phyloP scores from a whole-genome alignment of 2,888 invertebrate genomes.

The Matsumyia berberina region DNA sequence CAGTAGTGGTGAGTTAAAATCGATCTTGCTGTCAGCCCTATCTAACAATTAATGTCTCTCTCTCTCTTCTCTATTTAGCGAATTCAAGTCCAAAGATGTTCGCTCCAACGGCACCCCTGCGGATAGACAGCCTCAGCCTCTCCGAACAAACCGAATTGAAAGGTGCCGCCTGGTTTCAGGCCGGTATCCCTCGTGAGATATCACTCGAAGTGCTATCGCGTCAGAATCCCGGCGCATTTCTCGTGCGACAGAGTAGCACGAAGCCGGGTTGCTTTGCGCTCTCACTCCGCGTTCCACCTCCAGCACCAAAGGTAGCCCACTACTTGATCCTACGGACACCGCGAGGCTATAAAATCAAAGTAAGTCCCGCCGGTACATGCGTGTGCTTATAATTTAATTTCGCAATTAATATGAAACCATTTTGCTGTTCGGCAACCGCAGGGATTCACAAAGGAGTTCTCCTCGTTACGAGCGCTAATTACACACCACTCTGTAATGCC shows the following conservation, averaged over 20 bases:
- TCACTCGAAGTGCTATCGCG: conserved; percentile 95
- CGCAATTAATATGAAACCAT: conserved; percentile 60
- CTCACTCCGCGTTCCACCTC: conserved; percentile 95
- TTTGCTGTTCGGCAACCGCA: conserved; percentile 84
- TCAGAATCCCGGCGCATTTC: conserved; percentile 96
- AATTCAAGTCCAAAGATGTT: conserved; percentile 85
- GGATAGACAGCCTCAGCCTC: conserved; percentile 88
- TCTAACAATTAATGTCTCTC: neutral
- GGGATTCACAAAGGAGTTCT: conserved; percentile 99
- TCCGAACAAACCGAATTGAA: conserved; percentile 92
- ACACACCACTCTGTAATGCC: conserved; percentile 99
- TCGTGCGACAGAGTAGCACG: conserved; percentile 97
- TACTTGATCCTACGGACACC: conserved; percentile 95
- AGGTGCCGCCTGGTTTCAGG: conserved; percentile 97
- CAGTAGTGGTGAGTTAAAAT: conserved; percentile 82
- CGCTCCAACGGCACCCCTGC: conserved; percentile 83
- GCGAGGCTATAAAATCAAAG: conserved; percentile 97
- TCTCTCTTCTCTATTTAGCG: conserved; percentile 78
- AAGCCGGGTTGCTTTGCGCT: conserved; percentile 97
- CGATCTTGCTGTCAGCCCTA: neutral
- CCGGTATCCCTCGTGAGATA: conserved; percentile 97
- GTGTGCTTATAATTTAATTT: conserved; percentile 30
- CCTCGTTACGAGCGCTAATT: conserved; percentile 94
- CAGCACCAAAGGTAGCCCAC: conserved; percentile 93
- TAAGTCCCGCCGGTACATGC: conserved; percentile 81